Percentiles rank a stretch among this genome's conserved stretches.
phyloP scores from a whole-genome alignment of 2,888 invertebrate genomes.

The Pelosia muscerda region DNA sequence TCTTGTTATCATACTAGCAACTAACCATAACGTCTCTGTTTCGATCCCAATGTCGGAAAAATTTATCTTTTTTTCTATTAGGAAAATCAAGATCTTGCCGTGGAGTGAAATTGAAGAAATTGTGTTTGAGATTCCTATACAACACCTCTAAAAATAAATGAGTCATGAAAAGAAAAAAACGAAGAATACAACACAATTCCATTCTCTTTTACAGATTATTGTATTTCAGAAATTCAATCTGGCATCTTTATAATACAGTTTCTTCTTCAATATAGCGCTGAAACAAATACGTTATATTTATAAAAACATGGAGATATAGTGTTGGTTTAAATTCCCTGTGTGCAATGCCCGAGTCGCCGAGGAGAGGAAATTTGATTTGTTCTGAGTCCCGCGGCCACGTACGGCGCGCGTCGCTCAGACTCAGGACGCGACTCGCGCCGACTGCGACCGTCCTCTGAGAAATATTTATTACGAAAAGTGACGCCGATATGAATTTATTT shows the following conservation, averaged over 20 bases:
- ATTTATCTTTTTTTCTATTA: too few species aligned
- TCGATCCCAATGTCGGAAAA: too few species aligned
- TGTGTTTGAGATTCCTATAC: too few species aligned
- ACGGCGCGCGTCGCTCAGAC: background rate
- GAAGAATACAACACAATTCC: background rate
- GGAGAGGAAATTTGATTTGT: conserved; percentile 67
- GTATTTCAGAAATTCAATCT: background rate
- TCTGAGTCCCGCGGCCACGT: conserved; percentile 35
- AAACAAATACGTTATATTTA: conserved; percentile 4
- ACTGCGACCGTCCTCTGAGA: conserved; percentile 13
- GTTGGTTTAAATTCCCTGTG: conserved; percentile 55
- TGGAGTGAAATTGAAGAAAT: too few species aligned
- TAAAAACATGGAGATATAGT: conserved; percentile 43
- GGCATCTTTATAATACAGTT: background rate
- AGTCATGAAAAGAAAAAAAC: background rate
- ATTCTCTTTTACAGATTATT: background rate
- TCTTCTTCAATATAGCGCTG: background rate
- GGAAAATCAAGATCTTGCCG: too few species aligned
- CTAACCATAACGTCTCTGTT: too few species aligned
- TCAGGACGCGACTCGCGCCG: background rate
- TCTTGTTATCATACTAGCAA: too few species aligned
- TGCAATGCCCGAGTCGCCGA: conserved; percentile 39
- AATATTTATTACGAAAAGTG: conserved; percentile 17
- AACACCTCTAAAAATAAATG: too few species aligned
- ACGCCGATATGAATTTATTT: conserved; percentile 15